Evolutionary conservation across 2,888 invertebrate species (phyloP).

Genomic region (Ernsta delagoae): DNA sequence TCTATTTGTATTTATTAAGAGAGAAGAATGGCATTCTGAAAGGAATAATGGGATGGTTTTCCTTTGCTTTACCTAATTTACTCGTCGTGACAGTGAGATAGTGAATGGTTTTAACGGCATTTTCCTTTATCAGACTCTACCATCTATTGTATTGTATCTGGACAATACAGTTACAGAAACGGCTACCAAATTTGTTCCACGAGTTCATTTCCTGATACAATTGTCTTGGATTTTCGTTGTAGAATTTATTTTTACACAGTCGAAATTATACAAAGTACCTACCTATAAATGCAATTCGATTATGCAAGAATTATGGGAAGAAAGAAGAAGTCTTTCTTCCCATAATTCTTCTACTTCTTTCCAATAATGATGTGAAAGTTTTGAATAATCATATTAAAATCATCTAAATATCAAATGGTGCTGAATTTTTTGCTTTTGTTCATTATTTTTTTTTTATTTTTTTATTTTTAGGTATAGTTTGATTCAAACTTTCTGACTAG

Average conservation of each 20-base stretch:
- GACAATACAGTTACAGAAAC: slow-evolving; percentile 11
- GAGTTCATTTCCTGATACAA: not conserved
- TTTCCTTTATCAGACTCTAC: slow-evolving; percentile 7
- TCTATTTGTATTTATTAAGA: slow-evolving; percentile 6
- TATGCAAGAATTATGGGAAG: too few relatives aligned
- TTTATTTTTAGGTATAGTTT: too few relatives aligned
- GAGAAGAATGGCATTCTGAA: not conserved
- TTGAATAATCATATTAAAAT: too few relatives aligned
- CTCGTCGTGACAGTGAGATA: slow-evolving; percentile 25
- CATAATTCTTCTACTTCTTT: too few relatives aligned
- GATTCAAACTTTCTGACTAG: too few relatives aligned
- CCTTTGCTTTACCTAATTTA: slow-evolving; percentile 27
- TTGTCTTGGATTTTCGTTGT: slow-evolving; percentile 1
- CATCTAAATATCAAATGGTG: too few relatives aligned
- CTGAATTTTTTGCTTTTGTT: too few relatives aligned
- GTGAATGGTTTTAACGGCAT: slow-evolving; percentile 22
- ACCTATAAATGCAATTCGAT: too few relatives aligned
- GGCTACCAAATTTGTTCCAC: not conserved
- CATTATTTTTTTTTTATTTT: too few relatives aligned
- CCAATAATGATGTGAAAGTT: too few relatives aligned
- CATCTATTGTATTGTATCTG: slow-evolving; percentile 6
- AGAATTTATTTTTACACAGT: not conserved
- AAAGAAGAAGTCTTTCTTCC: too few relatives aligned
- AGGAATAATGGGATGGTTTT: slow-evolving; percentile 25
- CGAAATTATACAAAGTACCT: not conserved